A percentile compares a stretch with the other conserved stretches of the same genome.
These are phyloP conservation scores for Pandemis cinnamomeana DNA, from an alignment of 2,888 invertebrate species.

Conservation along the genomic window DNA sequence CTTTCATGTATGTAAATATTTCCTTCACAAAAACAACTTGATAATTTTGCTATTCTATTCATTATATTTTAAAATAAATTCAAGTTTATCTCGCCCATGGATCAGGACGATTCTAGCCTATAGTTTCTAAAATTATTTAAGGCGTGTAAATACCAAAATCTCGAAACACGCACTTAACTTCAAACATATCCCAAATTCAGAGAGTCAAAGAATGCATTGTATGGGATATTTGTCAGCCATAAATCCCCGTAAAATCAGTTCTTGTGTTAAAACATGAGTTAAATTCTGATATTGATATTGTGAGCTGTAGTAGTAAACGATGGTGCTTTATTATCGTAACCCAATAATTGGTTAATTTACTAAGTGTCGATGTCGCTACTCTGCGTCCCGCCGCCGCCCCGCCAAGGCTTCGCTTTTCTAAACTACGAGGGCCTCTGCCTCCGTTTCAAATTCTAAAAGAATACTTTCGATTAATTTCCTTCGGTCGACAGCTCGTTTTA, in stretches of 20 bases:
- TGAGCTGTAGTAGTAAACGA: constrained; percentile 20
- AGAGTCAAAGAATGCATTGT: too few species aligned
- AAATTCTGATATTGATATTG: background rate
- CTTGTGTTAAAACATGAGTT: background rate
- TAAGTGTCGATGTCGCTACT: constrained; percentile 34
- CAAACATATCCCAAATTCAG: too few species aligned
- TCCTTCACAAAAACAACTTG: too few species aligned
- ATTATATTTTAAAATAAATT: too few species aligned
- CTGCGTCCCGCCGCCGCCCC: constrained; percentile 24
- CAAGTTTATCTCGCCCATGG: too few species aligned
- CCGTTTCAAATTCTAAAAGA: constrained; percentile 67
- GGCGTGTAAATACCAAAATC: too few species aligned
- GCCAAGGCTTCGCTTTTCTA: constrained; percentile 49
- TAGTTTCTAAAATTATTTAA: too few species aligned
- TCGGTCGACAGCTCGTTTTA: constrained; percentile 73
- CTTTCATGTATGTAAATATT: too few species aligned
- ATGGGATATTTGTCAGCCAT: too few species aligned
- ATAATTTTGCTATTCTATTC: too few species aligned
- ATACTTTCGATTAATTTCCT: constrained; percentile 75
- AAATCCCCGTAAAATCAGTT: background rate
- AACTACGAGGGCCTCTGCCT: constrained; percentile 54
- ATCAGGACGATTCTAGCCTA: too few species aligned
- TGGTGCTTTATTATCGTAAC: constrained; percentile 36
- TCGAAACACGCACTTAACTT: too few species aligned
- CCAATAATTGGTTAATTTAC: constrained; percentile 42